Evolutionary conservation across 2,888 invertebrate genomes (phyloP).

Genomic region (Noctua comes): DNA sequence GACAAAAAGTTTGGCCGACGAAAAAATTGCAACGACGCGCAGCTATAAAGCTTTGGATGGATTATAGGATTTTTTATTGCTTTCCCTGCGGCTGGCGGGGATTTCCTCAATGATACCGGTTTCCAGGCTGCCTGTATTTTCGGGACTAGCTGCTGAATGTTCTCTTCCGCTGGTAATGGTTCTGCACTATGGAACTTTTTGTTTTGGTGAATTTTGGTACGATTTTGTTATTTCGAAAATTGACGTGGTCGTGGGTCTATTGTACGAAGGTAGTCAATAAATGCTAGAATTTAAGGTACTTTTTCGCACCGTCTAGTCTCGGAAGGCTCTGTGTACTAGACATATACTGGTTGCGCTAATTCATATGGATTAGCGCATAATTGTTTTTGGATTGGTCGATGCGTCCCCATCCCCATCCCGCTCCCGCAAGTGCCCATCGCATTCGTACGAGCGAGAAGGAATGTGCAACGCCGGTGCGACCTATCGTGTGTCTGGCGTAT

Average conservation of each 20-base stretch:
- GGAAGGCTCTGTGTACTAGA: not conserved
- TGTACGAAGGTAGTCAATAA: not conserved
- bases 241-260: not conserved
- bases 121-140: slow-evolving; percentile 41
- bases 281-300: not conserved
- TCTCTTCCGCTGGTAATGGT: slow-evolving; percentile 22
- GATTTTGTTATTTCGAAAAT: not conserved
- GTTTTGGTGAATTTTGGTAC: not conserved
- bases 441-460: too few species aligned
- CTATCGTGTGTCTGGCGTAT: too few species aligned
- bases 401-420: too few species aligned
- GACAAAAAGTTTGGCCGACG: slow-evolving; percentile 62
- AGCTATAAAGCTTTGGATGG: slow-evolving; percentile 78
- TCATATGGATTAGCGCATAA: too few species aligned
- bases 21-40: slow-evolving; percentile 64
- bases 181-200: not conserved
- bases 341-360: not conserved
- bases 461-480: too few species aligned
- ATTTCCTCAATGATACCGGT: slow-evolving; percentile 52
- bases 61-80: slow-evolving; percentile 78
- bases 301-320: not conserved
- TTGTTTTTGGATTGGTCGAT: too few species aligned
- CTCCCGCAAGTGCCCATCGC: too few species aligned
- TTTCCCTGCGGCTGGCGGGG: slow-evolving; percentile 64
- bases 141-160: slow-evolving; percentile 35